phyloP scores from a whole-genome alignment of 2,797 vertebrate species.

The Nasua narica region DNA sequence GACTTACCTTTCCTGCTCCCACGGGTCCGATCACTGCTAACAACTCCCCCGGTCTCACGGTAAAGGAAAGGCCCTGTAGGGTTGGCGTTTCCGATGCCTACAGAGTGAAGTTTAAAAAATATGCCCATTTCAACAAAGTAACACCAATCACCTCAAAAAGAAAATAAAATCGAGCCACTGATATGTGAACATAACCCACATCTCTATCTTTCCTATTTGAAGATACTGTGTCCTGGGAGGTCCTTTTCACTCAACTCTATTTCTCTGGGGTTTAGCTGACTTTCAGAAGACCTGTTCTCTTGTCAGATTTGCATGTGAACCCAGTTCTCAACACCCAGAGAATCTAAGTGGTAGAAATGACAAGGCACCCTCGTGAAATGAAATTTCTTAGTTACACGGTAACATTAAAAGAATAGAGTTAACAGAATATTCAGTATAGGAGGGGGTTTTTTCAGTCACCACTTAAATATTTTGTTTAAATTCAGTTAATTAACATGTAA shows the following conservation, averaged over 20 bases:
- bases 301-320: neutral
- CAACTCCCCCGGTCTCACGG: constrained; percentile 89
- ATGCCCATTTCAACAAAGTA: neutral
- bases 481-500: neutral
- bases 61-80: constrained; percentile 89
- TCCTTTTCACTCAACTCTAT: neutral
- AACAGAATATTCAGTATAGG: neutral
- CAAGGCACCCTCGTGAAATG: neutral
- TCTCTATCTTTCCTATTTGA: neutral
- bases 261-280: neutral
- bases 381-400: neutral
- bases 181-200: neutral
- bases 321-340: neutral
- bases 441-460: neutral
- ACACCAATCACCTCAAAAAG: neutral
- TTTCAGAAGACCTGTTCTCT: neutral
- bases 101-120: constrained; percentile 23
- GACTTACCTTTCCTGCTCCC: constrained; percentile 93
- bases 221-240: neutral
- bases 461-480: neutral
- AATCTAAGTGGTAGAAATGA: neutral
- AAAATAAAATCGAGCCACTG: neutral
- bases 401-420: neutral
- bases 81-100: constrained; percentile 89
- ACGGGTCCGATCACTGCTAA: constrained; percentile 95